Base-by-base conservation (phyloP, 2,113 vertebrate species). In the Bucco capensis region DNA sequence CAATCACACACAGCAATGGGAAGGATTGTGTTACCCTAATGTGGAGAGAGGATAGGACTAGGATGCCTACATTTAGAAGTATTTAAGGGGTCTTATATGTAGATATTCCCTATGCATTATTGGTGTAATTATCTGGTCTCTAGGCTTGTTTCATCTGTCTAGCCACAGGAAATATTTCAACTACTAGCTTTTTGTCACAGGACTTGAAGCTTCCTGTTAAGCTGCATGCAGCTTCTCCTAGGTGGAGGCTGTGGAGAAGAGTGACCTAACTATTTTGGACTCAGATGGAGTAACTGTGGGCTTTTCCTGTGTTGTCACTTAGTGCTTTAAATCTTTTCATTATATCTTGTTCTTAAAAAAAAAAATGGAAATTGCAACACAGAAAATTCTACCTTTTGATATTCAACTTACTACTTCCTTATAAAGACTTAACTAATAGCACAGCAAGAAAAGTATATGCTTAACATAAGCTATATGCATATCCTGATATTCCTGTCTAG, bases 401-500 rank as follows among this genome's bases (percentile, higher is more conserved):
- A 57, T 30, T 61, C 37, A 50, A 6, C 42, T 80, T 82, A 24
- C 35, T 71, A 5, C 44, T 75, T 56, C 12, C 16, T 69, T 67
- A 31, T 3, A 37, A 66, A 74, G 51, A 35, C 30, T 33, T 83
- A 10, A 56, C 33, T 91, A 2, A 64, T 93, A 47, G 5, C 19
- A n/a, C 64, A 38, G 8, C 64, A 75, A 58, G 51, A 77, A 58
- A 83, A 62, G 28, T 61, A 11, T 37, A 31, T 78, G 35, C 60
- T 42, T 86, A 81, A 67, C n/a, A 21, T 18, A 64, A 49, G 35
- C 3, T 49, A 21, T 61, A 5, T 69, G 21, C 40, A n/a, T 88
- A 60, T 83, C 82, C 56, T 94, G 85, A 77, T 56, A 80, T 56
- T 77, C 76, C 65, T 91, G 73, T 89, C 60, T 74, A 76, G 89